Evolutionary conservation across 1,140 invertebrate genomes (phyloP).

Genomic region (Drosophila pseudoananassae): DNA sequence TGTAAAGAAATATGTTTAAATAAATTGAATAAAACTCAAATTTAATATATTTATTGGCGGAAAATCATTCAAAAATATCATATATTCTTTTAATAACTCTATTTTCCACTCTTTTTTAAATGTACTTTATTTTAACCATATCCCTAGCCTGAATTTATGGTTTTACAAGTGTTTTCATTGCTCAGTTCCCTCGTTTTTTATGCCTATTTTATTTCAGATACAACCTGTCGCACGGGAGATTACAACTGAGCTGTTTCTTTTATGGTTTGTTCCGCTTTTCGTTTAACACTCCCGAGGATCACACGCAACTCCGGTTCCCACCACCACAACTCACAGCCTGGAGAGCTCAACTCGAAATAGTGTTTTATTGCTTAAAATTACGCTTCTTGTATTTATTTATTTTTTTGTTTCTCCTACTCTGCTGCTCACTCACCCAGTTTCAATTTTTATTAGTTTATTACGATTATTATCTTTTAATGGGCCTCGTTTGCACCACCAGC

Average conservation of each 20-base stretch:
- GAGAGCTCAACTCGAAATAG: constrained; percentile 45
- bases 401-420: constrained; percentile 18
- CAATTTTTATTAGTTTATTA: constrained; percentile 83
- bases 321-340: constrained; percentile 7
- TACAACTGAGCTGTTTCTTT: constrained; percentile 38
- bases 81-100: background rate
- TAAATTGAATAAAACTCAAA: too few relatives aligned
- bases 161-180: constrained; percentile 47
- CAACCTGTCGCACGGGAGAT: constrained; percentile 56
- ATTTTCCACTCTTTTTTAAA: background rate
- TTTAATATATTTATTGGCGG: too few relatives aligned
- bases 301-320: constrained; percentile 15
- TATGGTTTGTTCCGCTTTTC: constrained; percentile 57
- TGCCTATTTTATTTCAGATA: constrained; percentile 58
- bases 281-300: constrained; percentile 35
- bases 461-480: constrained; percentile 84
- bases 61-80: too few relatives aligned
- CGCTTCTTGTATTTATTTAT: constrained; percentile 57
- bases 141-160: constrained; percentile 5
- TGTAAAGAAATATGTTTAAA: too few relatives aligned
- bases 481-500: constrained; percentile 45
- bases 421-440: constrained; percentile 65
- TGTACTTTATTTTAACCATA: background rate
- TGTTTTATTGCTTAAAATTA: constrained; percentile 73
- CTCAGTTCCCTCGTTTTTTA: constrained; percentile 25